Conservation (phyloP, 1,140 invertebrate species). For the Cyrtorhinus lividipennis region DNA sequence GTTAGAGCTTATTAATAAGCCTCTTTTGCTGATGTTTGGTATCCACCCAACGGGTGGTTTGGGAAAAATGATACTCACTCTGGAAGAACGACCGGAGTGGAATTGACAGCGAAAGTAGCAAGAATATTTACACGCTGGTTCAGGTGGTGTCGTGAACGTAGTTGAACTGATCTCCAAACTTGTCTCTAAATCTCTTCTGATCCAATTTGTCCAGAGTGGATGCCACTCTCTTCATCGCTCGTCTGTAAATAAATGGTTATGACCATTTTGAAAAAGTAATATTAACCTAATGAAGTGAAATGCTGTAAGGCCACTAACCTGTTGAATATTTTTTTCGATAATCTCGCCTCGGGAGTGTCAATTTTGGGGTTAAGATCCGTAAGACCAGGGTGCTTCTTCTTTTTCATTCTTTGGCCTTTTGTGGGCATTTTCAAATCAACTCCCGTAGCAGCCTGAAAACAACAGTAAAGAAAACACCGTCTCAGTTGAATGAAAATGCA, state of each 20-base stretch:
- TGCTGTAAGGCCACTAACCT: constrained; percentile 49
- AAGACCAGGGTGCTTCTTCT: constrained; percentile 19
- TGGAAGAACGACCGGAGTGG: too few species aligned
- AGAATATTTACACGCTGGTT: too few species aligned
- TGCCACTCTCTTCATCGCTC: constrained; percentile 32
- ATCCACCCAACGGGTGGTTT: too few species aligned
- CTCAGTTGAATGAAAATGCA: too few species aligned
- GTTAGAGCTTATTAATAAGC: too few species aligned
- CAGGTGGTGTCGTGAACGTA: constrained; percentile 27
- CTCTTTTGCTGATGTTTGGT: too few species aligned
- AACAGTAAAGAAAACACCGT: too few species aligned
- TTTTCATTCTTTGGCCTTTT: constrained; percentile 20
- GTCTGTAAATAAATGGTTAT: constrained; percentile 26
- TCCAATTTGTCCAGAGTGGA: constrained; percentile 32
- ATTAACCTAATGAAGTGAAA: constrained; percentile 25
- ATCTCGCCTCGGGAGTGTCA: constrained; percentile 18
- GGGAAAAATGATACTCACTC: too few species aligned
- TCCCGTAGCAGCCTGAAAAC: constrained; percentile 24
- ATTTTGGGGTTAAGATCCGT: constrained; percentile 22
- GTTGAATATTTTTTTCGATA: constrained; percentile 26
- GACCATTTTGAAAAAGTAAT: too few species aligned
- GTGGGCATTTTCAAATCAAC: constrained; percentile 25
- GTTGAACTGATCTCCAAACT: constrained; percentile 42
- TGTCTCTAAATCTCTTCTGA: constrained; percentile 34
- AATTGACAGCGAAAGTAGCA: too few species aligned